phyloP scores from a whole-genome alignment of 37 sponge, comb jelly and placozoan genomes.

The Corticium candelabrum region DNA sequence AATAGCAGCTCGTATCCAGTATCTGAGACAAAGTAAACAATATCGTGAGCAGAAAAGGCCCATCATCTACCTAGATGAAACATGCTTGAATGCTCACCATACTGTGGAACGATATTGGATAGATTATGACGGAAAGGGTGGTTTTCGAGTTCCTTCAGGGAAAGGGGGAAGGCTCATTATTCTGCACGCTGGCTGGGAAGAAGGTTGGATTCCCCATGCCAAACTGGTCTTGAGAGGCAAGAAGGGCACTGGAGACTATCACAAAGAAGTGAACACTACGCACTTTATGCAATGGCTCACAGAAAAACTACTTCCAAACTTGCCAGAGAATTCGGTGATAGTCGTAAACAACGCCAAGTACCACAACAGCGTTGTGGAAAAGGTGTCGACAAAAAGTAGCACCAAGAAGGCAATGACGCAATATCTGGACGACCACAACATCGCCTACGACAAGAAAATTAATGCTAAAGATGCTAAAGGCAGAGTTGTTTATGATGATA shows the following conservation, averaged over 20 bases:
- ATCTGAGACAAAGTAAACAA: not conserved
- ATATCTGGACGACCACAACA: not conserved
- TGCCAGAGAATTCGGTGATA: not conserved
- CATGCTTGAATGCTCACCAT: constrained; percentile 7
- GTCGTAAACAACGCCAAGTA: not conserved
- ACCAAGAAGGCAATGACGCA: not conserved
- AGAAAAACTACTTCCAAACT: constrained; percentile 1
- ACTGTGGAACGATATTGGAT: not conserved
- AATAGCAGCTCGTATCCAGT: not conserved
- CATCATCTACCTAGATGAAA: constrained; percentile 7
- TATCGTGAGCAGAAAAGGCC: not conserved
- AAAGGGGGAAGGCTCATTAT: not conserved
- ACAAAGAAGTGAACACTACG: not conserved
- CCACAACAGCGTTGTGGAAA: not conserved
- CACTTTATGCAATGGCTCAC: not conserved
- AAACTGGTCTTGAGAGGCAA: not conserved
- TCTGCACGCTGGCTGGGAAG: not conserved
- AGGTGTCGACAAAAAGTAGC: not conserved
- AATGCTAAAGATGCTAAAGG: too few species aligned
- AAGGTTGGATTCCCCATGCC: not conserved
- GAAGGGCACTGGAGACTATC: not conserved
- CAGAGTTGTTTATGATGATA: not conserved
- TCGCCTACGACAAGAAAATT: not conserved
- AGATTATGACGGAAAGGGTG: not conserved
- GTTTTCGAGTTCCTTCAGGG: not conserved